Percentiles rank a stretch among this genome's conserved stretches.
phyloP scores from a whole-genome alignment of 2,797 vertebrate species.

The Manis pentadactyla region DNA sequence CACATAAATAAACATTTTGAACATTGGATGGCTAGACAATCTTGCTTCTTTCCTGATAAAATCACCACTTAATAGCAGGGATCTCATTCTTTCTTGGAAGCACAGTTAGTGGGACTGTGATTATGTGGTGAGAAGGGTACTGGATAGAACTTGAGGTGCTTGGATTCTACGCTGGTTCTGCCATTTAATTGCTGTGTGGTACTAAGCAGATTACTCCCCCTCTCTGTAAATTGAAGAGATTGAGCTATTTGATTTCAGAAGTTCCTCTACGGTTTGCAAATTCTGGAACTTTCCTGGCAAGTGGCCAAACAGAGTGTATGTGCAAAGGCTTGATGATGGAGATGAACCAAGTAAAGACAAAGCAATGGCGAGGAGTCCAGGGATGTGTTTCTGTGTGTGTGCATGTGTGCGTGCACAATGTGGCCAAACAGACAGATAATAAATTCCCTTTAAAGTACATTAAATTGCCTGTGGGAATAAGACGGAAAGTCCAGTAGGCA shows the following conservation, averaged over 20 bases:
- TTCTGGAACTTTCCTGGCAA: constrained; percentile 40
- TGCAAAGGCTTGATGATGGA: not conserved
- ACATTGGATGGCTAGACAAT: not conserved
- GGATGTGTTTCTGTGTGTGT: not conserved
- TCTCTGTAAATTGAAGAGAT: constrained; percentile 26
- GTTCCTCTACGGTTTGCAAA: constrained; percentile 46
- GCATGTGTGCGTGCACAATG: no score
- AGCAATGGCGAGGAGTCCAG: not conserved
- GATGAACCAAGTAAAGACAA: constrained; percentile 52
- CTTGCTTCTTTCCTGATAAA: constrained; percentile 39
- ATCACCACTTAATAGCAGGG: not conserved
- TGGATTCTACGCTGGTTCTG: constrained; percentile 30
- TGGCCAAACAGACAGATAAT: not conserved
- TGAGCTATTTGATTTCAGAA: constrained; percentile 46
- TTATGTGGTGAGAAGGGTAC: not conserved
- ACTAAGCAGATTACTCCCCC: not conserved
- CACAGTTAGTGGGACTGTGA: constrained; percentile 8
- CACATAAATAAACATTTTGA: constrained; percentile 37
- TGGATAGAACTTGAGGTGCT: not conserved
- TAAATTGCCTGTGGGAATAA: constrained; percentile 12
- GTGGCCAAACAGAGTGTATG: not conserved
- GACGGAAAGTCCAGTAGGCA: not conserved
- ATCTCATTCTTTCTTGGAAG: constrained; percentile 22
- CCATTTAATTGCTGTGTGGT: constrained; percentile 37
- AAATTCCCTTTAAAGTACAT: constrained; percentile 40